These are phyloP conservation scores for Echeneis naucrates DNA, from an alignment of 2,797 vertebrate species.

Conservation along the genomic window DNA sequence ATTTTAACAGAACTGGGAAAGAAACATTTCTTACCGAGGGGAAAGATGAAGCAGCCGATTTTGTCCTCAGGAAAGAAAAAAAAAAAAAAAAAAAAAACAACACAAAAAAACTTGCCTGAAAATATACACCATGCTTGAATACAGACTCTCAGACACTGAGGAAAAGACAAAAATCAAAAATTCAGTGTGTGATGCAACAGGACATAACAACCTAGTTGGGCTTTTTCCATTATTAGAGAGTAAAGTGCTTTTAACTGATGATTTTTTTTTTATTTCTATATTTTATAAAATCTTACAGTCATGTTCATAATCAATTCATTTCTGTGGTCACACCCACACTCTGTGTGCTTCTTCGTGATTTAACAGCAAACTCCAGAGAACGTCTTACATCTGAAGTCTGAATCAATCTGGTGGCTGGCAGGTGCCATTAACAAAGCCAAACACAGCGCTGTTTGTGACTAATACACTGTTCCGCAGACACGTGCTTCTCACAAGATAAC, in stretches of 20 bases:
- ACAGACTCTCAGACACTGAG: background rate
- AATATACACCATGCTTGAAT: background rate
- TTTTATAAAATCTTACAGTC: background rate
- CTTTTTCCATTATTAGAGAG: background rate
- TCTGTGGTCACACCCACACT: background rate
- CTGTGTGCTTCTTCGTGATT: background rate
- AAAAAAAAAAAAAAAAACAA: too few species aligned
- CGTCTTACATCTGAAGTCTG: background rate
- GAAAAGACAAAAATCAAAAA: constrained; percentile 10
- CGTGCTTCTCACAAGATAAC: background rate
- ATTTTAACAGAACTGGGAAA: background rate
- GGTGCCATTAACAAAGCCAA: constrained; percentile 31
- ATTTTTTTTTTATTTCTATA: background rate
- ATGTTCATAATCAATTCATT: background rate
- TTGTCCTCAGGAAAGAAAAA: background rate
- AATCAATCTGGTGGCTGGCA: background rate
- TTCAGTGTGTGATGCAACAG: background rate
- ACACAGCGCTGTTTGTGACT: background rate
- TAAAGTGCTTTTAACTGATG: background rate
- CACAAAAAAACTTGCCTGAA: too few species aligned
- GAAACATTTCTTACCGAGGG: background rate
- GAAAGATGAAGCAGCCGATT: constrained; percentile 8
- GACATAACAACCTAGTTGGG: background rate
- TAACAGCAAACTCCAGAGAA: background rate
- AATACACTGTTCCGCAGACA: too few species aligned